A percentile compares a stretch with the other conserved stretches of the same genome.
phyloP scores from a whole-genome alignment of 2,888 invertebrate species.

The Arrhopalites spinosus region DNA sequence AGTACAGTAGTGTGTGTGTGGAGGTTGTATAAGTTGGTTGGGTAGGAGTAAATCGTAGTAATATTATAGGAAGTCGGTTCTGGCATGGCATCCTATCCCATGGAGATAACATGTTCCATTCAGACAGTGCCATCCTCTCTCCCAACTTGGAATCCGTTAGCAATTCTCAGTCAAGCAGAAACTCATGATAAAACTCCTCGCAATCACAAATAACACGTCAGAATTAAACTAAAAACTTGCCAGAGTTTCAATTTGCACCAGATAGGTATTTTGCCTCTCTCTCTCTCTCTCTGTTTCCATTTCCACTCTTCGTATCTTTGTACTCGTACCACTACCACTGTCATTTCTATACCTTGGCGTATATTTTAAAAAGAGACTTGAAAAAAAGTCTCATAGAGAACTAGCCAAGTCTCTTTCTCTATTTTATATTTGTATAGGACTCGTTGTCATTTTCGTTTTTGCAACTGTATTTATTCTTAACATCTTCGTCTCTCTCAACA shows the following conservation, averaged over 20 bases:
- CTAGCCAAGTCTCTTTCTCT: not conserved
- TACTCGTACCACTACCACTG: not conserved
- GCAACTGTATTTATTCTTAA: slow-evolving; percentile 5
- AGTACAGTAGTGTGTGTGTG: slow-evolving; percentile 1
- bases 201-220: slow-evolving; percentile 57
- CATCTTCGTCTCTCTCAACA: not conserved
- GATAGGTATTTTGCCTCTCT: not conserved
- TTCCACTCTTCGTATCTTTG: not conserved
- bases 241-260: slow-evolving; percentile 55
- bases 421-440: too few species aligned
- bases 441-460: slow-evolving; percentile 6
- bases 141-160: slow-evolving; percentile 55
- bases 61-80: slow-evolving; percentile 45
- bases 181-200: slow-evolving; percentile 56
- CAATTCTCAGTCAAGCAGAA: slow-evolving; percentile 57
- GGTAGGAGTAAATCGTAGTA: slow-evolving; percentile 34
- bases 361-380: not conserved
- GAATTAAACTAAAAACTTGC: slow-evolving; percentile 57
- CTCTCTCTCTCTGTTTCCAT: not conserved
- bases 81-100: slow-evolving; percentile 44
- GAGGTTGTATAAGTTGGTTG: not conserved
- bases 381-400: not conserved
- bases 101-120: slow-evolving; percentile 50
- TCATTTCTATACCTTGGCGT: not conserved
- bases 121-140: slow-evolving; percentile 48